Evolutionary conservation across 2,888 invertebrate species (phyloP), one percentile per base, ranked within the genome.

Genomic region (Micoletzkya japonica): DNA sequence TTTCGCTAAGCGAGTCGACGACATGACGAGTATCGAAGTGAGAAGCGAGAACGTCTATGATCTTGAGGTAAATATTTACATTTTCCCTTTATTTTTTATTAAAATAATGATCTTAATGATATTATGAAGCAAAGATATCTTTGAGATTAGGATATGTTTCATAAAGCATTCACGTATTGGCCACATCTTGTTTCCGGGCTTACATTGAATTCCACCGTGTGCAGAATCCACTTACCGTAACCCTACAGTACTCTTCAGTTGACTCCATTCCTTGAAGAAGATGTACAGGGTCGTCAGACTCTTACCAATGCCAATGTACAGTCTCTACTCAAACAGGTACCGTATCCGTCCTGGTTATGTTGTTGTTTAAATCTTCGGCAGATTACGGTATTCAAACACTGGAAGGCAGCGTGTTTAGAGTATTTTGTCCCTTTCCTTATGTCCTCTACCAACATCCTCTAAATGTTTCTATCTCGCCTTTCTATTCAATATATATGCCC

Each of bases 41-140:
- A 77, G 73, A 37, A 69, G 70, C 20, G 81, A 82, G 59, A 80
- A 84, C 71, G 64, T 84, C 4, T 84, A 78, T 78, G 82, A 82
- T 71, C 78, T 82, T 36, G 77, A 79, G 24, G 71, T 80, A 14
- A 75, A 71, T 7, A 28, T 60, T 2, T 69, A 77, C n/a, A n/a
- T n/a, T n/a, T n/a, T n/a, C n/a, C n/a, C n/a, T n/a, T n/a, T n/a
- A n/a, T n/a, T n/a, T n/a, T n/a, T n/a, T n/a, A n/a, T n/a, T n/a
- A n/a, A n/a, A n/a, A n/a, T n/a, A n/a, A n/a, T n/a, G n/a, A n/a
- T n/a, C n/a, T n/a, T n/a, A n/a, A n/a, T n/a, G n/a, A n/a, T n/a
- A 7, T 17, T 17, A 28, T 14, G 26, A 6, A 17, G 1, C 0
- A 3, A 14, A 10, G 17, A 39, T 28, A 39, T 56, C 4, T 28